These are phyloP conservation scores for Idaea straminata DNA, from an alignment of 2,888 invertebrate genomes.

Conservation along the genomic window DNA sequence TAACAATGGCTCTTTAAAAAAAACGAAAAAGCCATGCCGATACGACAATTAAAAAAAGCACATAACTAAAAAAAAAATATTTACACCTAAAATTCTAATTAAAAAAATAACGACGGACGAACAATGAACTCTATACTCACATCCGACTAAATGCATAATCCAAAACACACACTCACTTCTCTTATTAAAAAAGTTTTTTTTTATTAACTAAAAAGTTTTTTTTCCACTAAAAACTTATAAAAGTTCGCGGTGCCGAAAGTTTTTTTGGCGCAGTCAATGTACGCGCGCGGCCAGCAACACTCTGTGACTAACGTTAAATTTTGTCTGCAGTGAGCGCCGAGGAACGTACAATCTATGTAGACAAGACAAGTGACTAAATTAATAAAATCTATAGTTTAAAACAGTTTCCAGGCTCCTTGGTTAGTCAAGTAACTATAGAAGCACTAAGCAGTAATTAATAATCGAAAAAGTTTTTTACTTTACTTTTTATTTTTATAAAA, in stretches of 20 bases:
- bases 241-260: slow-evolving; percentile 61
- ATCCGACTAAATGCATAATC: slow-evolving; percentile 73
- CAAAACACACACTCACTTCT: slow-evolving; percentile 57
- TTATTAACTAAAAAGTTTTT: slow-evolving; percentile 26
- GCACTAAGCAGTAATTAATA: too few species aligned
- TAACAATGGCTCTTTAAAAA: neutral
- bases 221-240: slow-evolving; percentile 35
- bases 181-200: slow-evolving; percentile 34
- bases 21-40: neutral
- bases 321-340: slow-evolving; percentile 37
- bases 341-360: neutral
- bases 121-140: slow-evolving; percentile 69
- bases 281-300: slow-evolving; percentile 53
- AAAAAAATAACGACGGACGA: slow-evolving; percentile 62
- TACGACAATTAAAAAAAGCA: slow-evolving; percentile 13
- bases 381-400: too few species aligned
- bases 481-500: too few species aligned
- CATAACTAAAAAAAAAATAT: slow-evolving; percentile 26
- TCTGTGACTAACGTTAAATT: slow-evolving; percentile 43
- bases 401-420: too few species aligned
- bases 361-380: neutral
- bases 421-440: too few species aligned
- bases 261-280: slow-evolving; percentile 64
- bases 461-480: too few species aligned
- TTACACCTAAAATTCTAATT: slow-evolving; percentile 15